phyloP scores from a whole-genome alignment of 2,797 vertebrate genomes.

The Tadarida brasiliensis region DNA sequence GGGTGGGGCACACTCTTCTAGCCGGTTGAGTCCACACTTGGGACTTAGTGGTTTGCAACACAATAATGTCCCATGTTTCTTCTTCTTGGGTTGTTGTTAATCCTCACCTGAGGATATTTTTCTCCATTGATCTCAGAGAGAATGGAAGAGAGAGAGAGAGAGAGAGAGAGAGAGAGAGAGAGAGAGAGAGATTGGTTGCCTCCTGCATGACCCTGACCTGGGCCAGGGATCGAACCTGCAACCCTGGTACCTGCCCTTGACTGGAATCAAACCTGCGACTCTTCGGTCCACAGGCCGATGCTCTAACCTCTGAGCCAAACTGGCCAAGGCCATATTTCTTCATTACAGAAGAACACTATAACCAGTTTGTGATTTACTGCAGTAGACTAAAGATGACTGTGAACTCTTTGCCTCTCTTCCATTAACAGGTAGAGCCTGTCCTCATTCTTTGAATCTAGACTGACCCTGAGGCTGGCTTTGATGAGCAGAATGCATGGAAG shows the following conservation, averaged over 20 bases:
- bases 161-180: too few relatives aligned
- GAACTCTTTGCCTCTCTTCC: not conserved
- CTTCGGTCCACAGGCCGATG: too few relatives aligned
- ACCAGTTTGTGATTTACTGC: not conserved
- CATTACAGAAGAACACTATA: not conserved
- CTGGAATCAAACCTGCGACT: too few relatives aligned
- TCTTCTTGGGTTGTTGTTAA: too few relatives aligned
- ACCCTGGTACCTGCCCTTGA: too few relatives aligned
- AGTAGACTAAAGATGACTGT: not conserved
- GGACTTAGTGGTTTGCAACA: not conserved
- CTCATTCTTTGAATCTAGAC: slow-evolving; percentile 4
- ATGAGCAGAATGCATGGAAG: not conserved
- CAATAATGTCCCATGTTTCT: not conserved
- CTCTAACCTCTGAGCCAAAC: too few relatives aligned
- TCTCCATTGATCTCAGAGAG: too few relatives aligned
- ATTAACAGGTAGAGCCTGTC: not conserved
- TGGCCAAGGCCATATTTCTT: not conserved
- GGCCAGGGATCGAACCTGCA: too few relatives aligned
- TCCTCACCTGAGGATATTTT: too few relatives aligned
- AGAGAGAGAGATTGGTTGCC: too few relatives aligned
- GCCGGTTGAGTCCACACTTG: not conserved
- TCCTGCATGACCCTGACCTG: too few relatives aligned
- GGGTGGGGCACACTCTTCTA: not conserved
- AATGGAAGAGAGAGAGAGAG: too few relatives aligned
- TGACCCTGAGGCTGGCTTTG: slow-evolving; percentile 4